Base-by-base conservation (phyloP, 2,888 invertebrate genomes). In the Acanthosoma haemorrhoidale region DNA sequence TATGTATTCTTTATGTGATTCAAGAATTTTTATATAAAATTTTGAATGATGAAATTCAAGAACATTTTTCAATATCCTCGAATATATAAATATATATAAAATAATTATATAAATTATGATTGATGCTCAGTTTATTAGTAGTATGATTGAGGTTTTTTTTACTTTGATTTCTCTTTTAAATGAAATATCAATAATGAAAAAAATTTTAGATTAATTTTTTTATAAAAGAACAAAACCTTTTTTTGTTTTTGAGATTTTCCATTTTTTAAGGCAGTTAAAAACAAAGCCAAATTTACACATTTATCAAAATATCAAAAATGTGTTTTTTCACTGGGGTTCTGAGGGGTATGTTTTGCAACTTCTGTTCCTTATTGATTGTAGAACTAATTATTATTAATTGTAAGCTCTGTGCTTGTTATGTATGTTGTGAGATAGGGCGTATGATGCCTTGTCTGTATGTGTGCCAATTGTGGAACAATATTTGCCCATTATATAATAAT, bases 41-140 rank as follows among this genome's bases (percentile, higher is more conserved):
- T 58, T 58, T 21, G 57, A 36, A 25, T 68, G 59, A 69, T 69
- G 68, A 58, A 64, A 71, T 69, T 71, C 73, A 68, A 68, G 68
- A 70, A 71, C 69, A 43, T 60, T 73, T 61, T 72, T 71, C 68
- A 72, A 69, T 69, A 41, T 57, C 61, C 21, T 70, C 67, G 15
- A 70, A 58, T 67, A 38, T 61, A 69, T 68, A n/a, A 59, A 29
- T 67, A 58, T 39, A 60, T 41, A 69, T 51, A 61, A 18, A 68
- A 70, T 51, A 51, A n/a, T 25, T 71, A 67, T 63, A 70, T 66
- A 70, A 64, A 68, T 43, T 70, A 70, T 72, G 57, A 70, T 38
- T 39, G 69, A 73, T 74, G 75, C 75, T 75, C 75, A 75, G 71
- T 75, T 75, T 71, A n/a, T n/a, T n/a, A 71, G 73, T 73, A 70